A percentile compares a stretch with the other conserved stretches of the same genome.
Conservation (phyloP, 2,888 invertebrate species). For the Drosophila austrosaltans region DNA sequence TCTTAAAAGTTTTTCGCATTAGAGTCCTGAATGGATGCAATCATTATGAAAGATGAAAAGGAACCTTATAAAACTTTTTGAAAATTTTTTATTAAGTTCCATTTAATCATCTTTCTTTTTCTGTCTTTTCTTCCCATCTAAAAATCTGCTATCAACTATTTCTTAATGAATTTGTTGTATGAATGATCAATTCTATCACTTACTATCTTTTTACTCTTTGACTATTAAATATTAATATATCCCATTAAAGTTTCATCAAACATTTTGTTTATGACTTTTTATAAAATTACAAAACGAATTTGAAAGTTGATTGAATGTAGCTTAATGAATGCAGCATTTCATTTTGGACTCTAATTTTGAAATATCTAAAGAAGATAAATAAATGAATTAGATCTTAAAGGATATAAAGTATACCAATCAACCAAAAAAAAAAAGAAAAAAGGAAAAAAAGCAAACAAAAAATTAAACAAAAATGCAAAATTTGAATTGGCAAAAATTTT, state of each 20-base stretch:
- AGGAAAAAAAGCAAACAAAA: slow-evolving; percentile 45
- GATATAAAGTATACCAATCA: slow-evolving; percentile 81
- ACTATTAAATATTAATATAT: too few species aligned
- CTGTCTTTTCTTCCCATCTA: too few species aligned
- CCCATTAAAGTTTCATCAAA: too few species aligned
- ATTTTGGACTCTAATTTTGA: neutral
- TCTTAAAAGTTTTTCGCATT: slow-evolving; percentile 1
- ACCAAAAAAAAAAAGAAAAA: slow-evolving; percentile 42
- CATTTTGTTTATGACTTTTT: too few species aligned
- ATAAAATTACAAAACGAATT: slow-evolving; percentile 2
- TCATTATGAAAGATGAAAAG: neutral
- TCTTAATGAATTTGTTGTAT: too few species aligned
- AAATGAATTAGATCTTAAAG: slow-evolving; percentile 72
- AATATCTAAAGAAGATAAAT: neutral
- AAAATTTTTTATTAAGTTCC: neutral
- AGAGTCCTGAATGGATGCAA: neutral
- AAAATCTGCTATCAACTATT: too few species aligned
- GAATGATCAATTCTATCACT: too few species aligned
- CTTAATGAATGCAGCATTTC: neutral
- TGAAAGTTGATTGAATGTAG: slow-evolving; percentile 10
- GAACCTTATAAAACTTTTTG: neutral
- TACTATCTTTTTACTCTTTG: too few species aligned
- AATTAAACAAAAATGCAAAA: slow-evolving; percentile 26
- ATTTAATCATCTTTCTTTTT: neutral
- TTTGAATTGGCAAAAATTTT: slow-evolving; percentile 7